Base-by-base conservation (phyloP, 2,888 invertebrate species). In the Platypus cylindrus region DNA sequence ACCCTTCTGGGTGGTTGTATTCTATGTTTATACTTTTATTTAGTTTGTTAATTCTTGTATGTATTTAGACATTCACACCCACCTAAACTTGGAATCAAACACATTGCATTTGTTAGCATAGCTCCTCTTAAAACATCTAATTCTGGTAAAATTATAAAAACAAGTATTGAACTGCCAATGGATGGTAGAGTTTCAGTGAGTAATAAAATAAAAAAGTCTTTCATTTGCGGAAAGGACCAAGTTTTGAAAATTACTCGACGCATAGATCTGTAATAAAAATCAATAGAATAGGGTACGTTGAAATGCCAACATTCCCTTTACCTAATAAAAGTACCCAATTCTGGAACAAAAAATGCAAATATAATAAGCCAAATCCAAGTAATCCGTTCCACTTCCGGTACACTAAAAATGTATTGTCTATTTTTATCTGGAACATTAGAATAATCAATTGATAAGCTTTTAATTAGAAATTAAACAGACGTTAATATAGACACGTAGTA, bases 41-140 rank as follows among this genome's bases (percentile, higher is more conserved):
- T n/a, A n/a, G n/a, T n/a, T n/a, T n/a, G n/a, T n/a, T n/a, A n/a
- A n/a, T n/a, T n/a, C n/a, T n/a, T n/a, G n/a, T n/a, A n/a, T n/a
- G n/a, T n/a, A n/a, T n/a, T n/a, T n/a, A n/a, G n/a, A n/a, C n/a
- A n/a, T n/a, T n/a, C n/a, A n/a, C n/a, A n/a, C n/a, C 70, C 67
- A 72, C 80, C 77, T 17, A 87, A 45, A 24, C 49, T 58, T 0
- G 93, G 93, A 8, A 89, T 59, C 46, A 90, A 68, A 53, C 84
- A 86, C 44, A 89, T 69, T 14, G 83, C 84, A 58, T 83, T 86
- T 52, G 84, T 82, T 33, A 91, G 62, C 75, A 87, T 83, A 1
- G 82, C 75, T 1, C 80, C 86, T 55, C 83, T 80, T 7, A 85
- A 68, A 0, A 82, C 78, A 58, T 89, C 85, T 46, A 90, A 55